Evolutionary conservation across 1,140 invertebrate species (phyloP), one percentile per base, ranked within the genome.

Genomic region (Episyrphus balteatus): DNA sequence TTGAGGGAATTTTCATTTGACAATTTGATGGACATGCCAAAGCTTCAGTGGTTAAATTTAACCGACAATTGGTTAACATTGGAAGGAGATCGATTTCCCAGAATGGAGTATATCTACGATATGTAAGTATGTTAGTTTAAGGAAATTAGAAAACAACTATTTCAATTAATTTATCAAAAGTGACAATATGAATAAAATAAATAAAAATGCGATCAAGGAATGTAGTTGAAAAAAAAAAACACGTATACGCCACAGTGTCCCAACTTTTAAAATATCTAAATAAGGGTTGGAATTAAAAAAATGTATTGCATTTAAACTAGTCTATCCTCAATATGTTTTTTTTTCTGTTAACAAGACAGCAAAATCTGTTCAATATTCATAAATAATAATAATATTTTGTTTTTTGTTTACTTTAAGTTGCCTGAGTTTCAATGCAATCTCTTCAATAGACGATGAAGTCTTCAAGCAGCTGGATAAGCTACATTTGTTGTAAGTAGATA

Each of bases 31-130:
- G 61, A 68, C 46, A 61, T 75, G 39, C 59, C 58, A 26, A 65
- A 70, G 15, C 68, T 75, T 47, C 61, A 58, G 6, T 64, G 61
- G 52, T 51, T 77, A 6, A 66, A 71, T 36, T 64, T 80, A 60
- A 77, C 68, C 63, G 61, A 64, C 44, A 71, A 79, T 59, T 49
- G 54, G 2, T 53, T 78, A 19, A 72, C 66, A 3, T 58, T 70
- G 36, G 53, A 59, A 13, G 63, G 67, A 31, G 53, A 72, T 17
- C 58, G 54, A 17, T 68, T 79, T 52, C 71, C 76, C 38, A 54
- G 55, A 49, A 59, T 77, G 31, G 69, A 70, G 18, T 58, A 54
- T 33, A 57, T 79, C 3, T 55, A 53, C 34, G 71, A 77, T 56
- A 59, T 80, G 76, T 80, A 66, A 76, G 75, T 69, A 38, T 36